A percentile compares a stretch with the other conserved stretches of the same genome.
phyloP scores from a whole-genome alignment of 2,888 invertebrate genomes.

The Agrotis clavis region DNA sequence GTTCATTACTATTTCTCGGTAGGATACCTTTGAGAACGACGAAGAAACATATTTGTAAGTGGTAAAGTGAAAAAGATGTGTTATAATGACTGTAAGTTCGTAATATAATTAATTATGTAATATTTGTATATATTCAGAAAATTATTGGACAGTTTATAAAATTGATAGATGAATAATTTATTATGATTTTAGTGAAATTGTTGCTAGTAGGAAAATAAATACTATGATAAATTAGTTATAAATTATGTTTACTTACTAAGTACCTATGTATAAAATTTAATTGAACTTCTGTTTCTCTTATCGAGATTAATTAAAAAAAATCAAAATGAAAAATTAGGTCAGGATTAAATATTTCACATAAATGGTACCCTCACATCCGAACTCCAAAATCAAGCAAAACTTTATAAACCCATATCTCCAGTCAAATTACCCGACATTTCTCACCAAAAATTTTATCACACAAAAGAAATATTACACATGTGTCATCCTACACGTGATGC shows the following conservation, averaged over 20 bases:
- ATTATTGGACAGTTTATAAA: background rate
- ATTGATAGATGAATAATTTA: background rate
- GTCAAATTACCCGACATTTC: constrained; percentile 51
- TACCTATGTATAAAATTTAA: too few species aligned
- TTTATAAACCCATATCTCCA: constrained; percentile 32
- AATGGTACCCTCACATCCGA: background rate
- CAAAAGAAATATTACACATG: constrained; percentile 61
- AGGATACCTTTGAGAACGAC: constrained; percentile 15
- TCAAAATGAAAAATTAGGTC: background rate
- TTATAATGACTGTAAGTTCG: background rate
- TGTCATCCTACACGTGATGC: constrained; percentile 68
- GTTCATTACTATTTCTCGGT: constrained; percentile 32
- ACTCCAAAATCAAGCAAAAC: constrained; percentile 25
- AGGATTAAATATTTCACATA: constrained; percentile 12
- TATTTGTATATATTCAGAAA: background rate
- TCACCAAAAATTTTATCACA: constrained; percentile 51
- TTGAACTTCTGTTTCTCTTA: too few species aligned
- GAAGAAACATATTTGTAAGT: constrained; percentile 29
- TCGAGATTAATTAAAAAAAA: too few species aligned
- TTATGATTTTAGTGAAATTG: too few species aligned
- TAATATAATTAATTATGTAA: background rate
- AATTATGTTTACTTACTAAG: too few species aligned
- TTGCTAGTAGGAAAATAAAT: too few species aligned
- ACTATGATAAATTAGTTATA: too few species aligned
- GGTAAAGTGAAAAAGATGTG: background rate